Conservation (phyloP, 2,113 vertebrate genomes). For the Rhombomys opimus region DNA sequence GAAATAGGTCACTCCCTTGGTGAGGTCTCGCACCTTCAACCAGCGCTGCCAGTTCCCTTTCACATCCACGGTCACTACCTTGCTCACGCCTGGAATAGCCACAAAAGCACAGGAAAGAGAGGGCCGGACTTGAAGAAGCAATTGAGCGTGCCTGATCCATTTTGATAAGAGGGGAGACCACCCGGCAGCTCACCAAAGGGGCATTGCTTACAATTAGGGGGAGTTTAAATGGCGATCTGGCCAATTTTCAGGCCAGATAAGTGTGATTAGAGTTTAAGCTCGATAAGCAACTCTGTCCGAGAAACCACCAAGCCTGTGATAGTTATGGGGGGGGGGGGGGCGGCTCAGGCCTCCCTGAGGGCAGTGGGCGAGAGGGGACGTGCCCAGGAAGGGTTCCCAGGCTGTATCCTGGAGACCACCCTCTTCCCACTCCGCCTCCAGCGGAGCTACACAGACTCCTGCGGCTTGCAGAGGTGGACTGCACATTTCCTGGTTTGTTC, state of each 20-base stretch:
- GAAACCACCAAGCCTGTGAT: constrained; percentile 73
- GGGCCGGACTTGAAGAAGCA: not conserved
- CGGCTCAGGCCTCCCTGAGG: constrained; percentile 65
- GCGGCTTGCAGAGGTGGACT: not conserved
- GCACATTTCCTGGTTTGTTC: not conserved
- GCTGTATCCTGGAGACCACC: not conserved
- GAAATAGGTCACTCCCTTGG: constrained; percentile 92
- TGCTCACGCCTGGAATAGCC: constrained; percentile 91
- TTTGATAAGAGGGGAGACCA: constrained; percentile 65
- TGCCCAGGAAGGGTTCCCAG: not conserved
- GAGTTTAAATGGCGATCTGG: constrained; percentile 82
- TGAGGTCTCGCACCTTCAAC: constrained; percentile 96
- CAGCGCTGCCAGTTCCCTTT: constrained; percentile 95
- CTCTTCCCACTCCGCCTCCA: not conserved
- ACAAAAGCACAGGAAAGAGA: not conserved
- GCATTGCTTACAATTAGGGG: constrained; percentile 82
- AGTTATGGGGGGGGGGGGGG: constrained; percentile 44
- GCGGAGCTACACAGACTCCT: not conserved
- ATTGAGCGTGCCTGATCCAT: constrained; percentile 39
- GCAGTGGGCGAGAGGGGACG: constrained; percentile 27
- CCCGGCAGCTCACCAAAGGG: constrained; percentile 76
- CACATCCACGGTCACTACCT: constrained; percentile 96
- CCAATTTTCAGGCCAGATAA: constrained; percentile 86
- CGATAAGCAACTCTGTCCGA: constrained; percentile 82
- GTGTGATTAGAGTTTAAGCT: constrained; percentile 85